Conservation (phyloP, 2,797 vertebrate species). For the Manis javanica region DNA sequence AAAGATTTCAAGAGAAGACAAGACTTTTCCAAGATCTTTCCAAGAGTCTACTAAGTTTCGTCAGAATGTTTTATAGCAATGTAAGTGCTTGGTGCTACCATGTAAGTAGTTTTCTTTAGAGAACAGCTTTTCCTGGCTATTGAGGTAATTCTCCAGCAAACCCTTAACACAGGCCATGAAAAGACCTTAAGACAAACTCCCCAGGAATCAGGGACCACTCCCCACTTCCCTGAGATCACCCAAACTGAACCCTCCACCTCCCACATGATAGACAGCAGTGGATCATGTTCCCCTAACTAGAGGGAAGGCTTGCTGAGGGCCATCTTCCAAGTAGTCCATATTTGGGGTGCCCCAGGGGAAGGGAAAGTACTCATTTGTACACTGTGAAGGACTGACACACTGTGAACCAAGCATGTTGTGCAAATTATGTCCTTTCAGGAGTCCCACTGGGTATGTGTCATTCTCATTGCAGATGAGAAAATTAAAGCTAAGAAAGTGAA, state of each 20-base stretch:
- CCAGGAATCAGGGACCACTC: not conserved
- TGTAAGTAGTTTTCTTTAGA: not conserved
- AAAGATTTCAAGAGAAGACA: conserved; percentile 4
- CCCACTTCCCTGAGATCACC: not conserved
- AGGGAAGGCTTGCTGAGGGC: not conserved
- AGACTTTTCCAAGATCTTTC: not conserved
- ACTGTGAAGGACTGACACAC: not conserved
- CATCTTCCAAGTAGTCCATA: not conserved
- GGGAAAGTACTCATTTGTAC: not conserved
- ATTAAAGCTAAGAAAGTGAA: not conserved
- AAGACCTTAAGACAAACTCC: not conserved
- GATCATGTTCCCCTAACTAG: not conserved
- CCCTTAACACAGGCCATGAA: not conserved
- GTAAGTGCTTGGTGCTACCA: not conserved
- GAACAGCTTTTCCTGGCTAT: too few relatives aligned
- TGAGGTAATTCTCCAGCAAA: too few relatives aligned
- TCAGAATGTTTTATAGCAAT: not conserved
- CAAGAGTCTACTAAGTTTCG: not conserved
- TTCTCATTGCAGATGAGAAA: not conserved
- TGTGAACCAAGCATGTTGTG: not conserved
- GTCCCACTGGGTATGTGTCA: not conserved
- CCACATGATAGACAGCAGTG: not conserved
- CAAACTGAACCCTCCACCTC: not conserved
- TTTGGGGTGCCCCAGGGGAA: not conserved
- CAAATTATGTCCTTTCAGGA: not conserved